Percentiles rank a stretch among this genome's conserved stretches.
phyloP scores from a whole-genome alignment of 1,140 invertebrate genomes.

The Phocides pigmalion region DNA sequence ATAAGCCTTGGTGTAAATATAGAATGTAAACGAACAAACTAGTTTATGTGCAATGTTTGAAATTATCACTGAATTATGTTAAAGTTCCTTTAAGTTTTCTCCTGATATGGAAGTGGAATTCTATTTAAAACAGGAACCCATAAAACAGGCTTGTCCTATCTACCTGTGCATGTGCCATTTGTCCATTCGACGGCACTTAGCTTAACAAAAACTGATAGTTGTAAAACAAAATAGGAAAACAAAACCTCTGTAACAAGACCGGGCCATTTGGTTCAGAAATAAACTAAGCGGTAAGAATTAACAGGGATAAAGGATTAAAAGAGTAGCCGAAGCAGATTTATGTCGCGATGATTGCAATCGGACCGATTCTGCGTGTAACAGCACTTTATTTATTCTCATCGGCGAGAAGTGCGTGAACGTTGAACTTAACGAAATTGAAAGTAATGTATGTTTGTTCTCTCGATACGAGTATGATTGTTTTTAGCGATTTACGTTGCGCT shows the following conservation, averaged over 20 bases:
- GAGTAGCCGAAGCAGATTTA: conserved; percentile 82
- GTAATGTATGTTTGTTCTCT: conserved; percentile 21
- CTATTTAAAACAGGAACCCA: conserved; percentile 62
- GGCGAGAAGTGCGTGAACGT: conserved; percentile 45
- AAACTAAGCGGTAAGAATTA: conserved; percentile 83
- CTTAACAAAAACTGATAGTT: conserved; percentile 83
- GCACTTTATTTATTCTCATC: conserved; percentile 64
- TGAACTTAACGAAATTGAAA: conserved; percentile 41
- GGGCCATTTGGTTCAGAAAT: conserved; percentile 76
- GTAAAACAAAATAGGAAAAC: conserved; percentile 79
- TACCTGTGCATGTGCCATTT: conserved; percentile 69
- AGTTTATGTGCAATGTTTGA: conserved; percentile 19
- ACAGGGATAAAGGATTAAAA: conserved; percentile 81
- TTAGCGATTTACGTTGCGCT: conserved; percentile 22
- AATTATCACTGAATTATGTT: conserved; percentile 32
- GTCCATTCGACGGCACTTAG: conserved; percentile 79
- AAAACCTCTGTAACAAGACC: conserved; percentile 73
- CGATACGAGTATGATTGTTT: conserved; percentile 28
- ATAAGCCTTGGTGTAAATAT: neutral
- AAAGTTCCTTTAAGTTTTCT: conserved; percentile 45
- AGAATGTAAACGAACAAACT: conserved; percentile 5
- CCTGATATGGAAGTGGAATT: conserved; percentile 63
- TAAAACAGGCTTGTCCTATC: conserved; percentile 73
- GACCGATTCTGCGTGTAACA: conserved; percentile 71
- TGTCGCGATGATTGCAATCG: conserved; percentile 79